These are phyloP conservation scores for Bagarius yarrelli DNA, from an alignment of 2,113 vertebrate genomes.

Conservation along the genomic window DNA sequence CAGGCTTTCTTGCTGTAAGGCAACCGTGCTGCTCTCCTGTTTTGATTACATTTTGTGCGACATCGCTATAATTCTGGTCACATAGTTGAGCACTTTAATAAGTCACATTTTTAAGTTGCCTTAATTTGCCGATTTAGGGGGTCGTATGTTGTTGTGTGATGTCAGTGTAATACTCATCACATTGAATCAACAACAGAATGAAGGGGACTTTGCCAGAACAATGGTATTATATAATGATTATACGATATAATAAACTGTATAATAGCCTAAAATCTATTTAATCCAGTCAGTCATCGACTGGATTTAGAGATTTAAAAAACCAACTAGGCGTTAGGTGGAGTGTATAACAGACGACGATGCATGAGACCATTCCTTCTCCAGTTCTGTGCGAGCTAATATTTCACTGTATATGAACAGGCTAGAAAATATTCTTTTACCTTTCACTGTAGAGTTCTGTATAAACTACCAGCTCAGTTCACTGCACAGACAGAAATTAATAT, in stretches of 20 bases:
- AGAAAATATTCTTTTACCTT: slow-evolving; percentile 59
- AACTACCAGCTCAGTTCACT: slow-evolving; percentile 57
- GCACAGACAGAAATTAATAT: slow-evolving; percentile 49
- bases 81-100: no score
- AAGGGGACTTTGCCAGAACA: neutral
- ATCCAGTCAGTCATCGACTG: neutral
- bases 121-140: no score
- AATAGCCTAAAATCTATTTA: slow-evolving; percentile 2
- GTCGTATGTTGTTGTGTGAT: no score
- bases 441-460: slow-evolving; percentile 56
- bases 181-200: slow-evolving; percentile 3
- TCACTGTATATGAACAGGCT: slow-evolving; percentile 46
- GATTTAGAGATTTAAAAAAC: slow-evolving; percentile 14
- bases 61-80: no score
- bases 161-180: neutral
- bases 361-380: slow-evolving; percentile 42
- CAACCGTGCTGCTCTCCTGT: no score
- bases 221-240: neutral
- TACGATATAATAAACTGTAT: neutral
- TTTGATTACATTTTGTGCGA: no score
- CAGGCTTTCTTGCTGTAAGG: no score
- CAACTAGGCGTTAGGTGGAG: neutral
- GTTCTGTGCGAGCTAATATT: slow-evolving; percentile 54
- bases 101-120: no score
- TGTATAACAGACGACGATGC: slow-evolving; percentile 59